phyloP scores from a whole-genome alignment of 2,113 vertebrate species.

The Charina bottae region DNA sequence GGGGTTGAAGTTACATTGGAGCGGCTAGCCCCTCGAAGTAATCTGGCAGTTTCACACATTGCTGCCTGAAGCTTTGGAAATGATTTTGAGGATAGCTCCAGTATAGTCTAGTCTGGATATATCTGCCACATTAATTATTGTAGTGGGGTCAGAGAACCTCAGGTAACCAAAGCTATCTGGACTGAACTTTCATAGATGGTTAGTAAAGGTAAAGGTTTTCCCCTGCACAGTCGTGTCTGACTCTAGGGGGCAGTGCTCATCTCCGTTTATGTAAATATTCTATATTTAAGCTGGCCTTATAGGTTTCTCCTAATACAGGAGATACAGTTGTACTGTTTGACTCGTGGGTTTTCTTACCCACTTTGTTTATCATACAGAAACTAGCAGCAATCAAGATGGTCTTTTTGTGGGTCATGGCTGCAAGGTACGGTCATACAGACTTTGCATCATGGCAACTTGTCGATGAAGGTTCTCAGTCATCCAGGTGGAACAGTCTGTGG shows the following conservation, averaged over 20 bases:
- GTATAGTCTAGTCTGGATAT: neutral
- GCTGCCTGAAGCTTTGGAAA: neutral
- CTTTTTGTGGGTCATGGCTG: neutral
- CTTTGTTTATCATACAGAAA: neutral
- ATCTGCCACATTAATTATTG: neutral
- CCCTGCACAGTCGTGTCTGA: too few species aligned
- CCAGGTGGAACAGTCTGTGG: too few species aligned
- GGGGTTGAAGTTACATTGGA: too few species aligned
- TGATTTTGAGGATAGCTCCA: neutral
- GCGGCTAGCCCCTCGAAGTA: neutral
- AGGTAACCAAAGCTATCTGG: neutral
- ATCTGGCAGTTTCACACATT: too few species aligned
- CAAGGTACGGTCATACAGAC: neutral
- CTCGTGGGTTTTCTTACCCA: neutral
- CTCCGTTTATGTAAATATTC: neutral
- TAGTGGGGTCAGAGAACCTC: neutral
- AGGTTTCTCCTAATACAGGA: neutral
- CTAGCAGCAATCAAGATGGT: neutral
- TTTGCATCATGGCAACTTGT: neutral
- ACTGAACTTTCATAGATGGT: neutral
- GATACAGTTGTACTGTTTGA: neutral
- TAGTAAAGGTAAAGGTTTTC: too few species aligned
- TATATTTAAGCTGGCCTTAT: neutral
- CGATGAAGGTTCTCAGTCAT: too few species aligned
- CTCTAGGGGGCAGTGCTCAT: too few species aligned